A percentile compares a stretch with the other conserved stretches of the same genome.
These are phyloP conservation scores for Ylistrum balloti DNA, from an alignment of 1,140 invertebrate species.

Conservation along the genomic window DNA sequence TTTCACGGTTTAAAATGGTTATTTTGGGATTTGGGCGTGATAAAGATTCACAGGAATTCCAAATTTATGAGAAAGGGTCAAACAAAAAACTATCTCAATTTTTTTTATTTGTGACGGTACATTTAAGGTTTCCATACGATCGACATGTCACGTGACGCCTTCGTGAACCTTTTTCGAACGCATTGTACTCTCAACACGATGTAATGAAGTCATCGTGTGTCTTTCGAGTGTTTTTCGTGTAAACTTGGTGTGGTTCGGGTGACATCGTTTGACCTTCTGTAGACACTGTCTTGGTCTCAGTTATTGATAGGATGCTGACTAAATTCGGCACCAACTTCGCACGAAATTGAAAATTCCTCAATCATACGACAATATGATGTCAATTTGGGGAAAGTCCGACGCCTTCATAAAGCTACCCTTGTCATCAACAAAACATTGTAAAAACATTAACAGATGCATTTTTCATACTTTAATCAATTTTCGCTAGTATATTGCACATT, in stretches of 20 bases:
- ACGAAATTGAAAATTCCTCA: slow-evolving; percentile 60
- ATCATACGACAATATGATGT: slow-evolving; percentile 52
- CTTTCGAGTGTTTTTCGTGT: slow-evolving; percentile 17
- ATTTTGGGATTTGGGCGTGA: no score
- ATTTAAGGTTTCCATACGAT: background rate
- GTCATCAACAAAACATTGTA: no score
- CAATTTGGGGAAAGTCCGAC: slow-evolving; percentile 61
- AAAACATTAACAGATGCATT: no score
- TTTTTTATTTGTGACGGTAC: no score
- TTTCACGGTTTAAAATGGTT: no score
- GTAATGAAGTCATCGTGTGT: slow-evolving; percentile 30
- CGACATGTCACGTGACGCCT: background rate
- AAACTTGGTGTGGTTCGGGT: background rate
- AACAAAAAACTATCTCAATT: no score
- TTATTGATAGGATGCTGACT: slow-evolving; percentile 50
- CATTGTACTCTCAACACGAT: slow-evolving; percentile 48
- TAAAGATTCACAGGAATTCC: no score
- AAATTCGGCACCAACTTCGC: slow-evolving; percentile 55
- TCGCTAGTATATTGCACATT: no score
- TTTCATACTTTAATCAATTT: no score
- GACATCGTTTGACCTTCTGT: slow-evolving; percentile 46
- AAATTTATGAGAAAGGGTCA: no score
- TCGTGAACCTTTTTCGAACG: background rate
- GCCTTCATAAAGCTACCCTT: slow-evolving; percentile 54
- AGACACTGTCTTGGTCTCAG: slow-evolving; percentile 55